Base-by-base conservation (phyloP, 2,797 vertebrate genomes). In the Enteromius fasciolatus region DNA sequence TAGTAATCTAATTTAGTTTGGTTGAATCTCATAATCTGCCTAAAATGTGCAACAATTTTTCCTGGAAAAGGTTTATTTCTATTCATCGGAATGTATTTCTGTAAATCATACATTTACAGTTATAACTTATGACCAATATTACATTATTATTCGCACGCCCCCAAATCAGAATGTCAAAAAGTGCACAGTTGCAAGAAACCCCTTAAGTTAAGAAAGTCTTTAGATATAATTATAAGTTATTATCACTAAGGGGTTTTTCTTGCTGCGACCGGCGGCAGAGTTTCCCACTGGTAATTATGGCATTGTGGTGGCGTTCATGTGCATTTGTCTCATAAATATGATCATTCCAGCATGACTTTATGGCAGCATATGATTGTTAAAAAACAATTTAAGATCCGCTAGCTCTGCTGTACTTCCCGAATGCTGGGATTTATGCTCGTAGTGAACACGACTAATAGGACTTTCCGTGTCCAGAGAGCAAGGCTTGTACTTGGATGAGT, bases 371-470 rank as follows among this genome's bases (percentile, higher is more conserved):
- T 61, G 36, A 61, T 28, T 61, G 74, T 76, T 76, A 76, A 41
- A 76, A 61, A 28, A 59, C 36, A 4, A 25, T 66, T 64, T 74
- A 76, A 46, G 36, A 74, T 82, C 73, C 12, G 4, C 50, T 76
- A 31, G 18, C 46, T 82, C 63, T 76, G 36, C 50, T 82, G 4
- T 67, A 11, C 39, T 46, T 82, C 50, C 73, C 14, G 59, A 76
- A 76, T 76, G 63, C 33, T 76, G 48, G 25, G 36, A 76, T 82
- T 76, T 82, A 82, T 82, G 63, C 48, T 57, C 4, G 14, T 23
- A 57, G 46, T 39, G 25, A 76, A 76, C 80, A 66, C 80, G 63
- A 41, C 69, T 81, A 75, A 81, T 81, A 75, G 31, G 31, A 25
- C n/a, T 12, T 57, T 61, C 54, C 18, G 3, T 66, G 6, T 66